A percentile compares a stretch with the other conserved stretches of the same genome.
phyloP scores from a whole-genome alignment of 2,113 vertebrate genomes.

The Okapia johnstoni region DNA sequence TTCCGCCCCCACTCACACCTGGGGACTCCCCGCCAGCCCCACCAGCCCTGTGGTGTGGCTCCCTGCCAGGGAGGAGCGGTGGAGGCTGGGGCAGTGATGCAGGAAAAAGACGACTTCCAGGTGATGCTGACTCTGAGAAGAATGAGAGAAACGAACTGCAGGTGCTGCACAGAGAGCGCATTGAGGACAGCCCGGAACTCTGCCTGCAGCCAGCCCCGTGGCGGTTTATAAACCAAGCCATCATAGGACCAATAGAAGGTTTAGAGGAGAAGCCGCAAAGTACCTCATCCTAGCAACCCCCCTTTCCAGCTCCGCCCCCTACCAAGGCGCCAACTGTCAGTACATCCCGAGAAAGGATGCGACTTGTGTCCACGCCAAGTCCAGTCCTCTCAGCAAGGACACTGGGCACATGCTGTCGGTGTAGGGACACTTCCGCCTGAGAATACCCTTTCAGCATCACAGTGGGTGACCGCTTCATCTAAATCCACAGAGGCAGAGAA shows the following conservation, averaged over 20 bases:
- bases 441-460: background rate
- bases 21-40: background rate
- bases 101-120: background rate
- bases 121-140: background rate
- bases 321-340: background rate
- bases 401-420: rapidly evolving
- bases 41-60: background rate
- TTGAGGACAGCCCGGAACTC: background rate
- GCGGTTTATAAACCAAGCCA: background rate
- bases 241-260: background rate
- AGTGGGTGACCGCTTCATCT: too few relatives aligned
- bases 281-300: background rate
- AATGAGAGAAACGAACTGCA: background rate
- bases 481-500: background rate
- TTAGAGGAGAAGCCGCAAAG: background rate
- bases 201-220: background rate
- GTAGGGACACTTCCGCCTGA: background rate
- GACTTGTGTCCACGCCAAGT: background rate
- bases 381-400: background rate
- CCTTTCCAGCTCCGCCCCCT: background rate
- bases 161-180: rapidly evolving
- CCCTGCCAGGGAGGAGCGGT: background rate
- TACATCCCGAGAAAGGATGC: background rate
- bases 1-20: background rate
- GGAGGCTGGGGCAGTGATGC: background rate